These are phyloP conservation scores for Stichopus horrens DNA, from an alignment of 53 echinoderm and acorn worm species.

Conservation along the genomic window DNA sequence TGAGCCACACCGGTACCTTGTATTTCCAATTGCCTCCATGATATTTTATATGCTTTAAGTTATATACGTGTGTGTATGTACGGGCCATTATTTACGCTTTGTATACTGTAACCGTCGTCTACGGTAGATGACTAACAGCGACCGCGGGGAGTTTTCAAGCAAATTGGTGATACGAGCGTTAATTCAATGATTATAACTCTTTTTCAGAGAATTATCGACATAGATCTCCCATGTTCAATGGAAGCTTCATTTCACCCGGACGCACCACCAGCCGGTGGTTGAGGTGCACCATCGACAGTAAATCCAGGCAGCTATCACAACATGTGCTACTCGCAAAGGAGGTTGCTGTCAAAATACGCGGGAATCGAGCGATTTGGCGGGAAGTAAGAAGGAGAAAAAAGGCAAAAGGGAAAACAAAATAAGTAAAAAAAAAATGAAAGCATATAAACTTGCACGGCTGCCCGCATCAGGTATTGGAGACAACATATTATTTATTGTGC, in stretches of 20 bases:
- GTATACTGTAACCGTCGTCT: not conserved
- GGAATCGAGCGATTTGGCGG: constrained; percentile 8
- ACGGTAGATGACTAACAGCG: constrained; percentile 40
- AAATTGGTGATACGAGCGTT: constrained; percentile 45
- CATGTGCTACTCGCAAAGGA: constrained; percentile 28
- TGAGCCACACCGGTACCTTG: no score
- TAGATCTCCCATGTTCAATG: constrained; percentile 29
- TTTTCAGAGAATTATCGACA: constrained; percentile 39
- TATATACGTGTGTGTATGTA: no score
- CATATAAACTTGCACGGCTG: constrained; percentile 6
- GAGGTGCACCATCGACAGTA: constrained; percentile 32
- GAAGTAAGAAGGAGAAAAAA: not conserved
- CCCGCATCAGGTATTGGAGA: constrained; percentile 16
- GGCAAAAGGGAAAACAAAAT: not conserved
- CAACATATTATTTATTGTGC: not conserved
- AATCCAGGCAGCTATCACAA: constrained; percentile 42
- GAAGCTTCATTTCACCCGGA: constrained; percentile 38
- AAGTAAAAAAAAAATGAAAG: not conserved
- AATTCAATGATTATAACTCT: constrained; percentile 44
- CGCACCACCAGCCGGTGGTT: constrained; percentile 39
- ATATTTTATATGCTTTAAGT: no score
- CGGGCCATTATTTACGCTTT: no score
- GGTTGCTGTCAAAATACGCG: constrained; percentile 45
- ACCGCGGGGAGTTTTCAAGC: constrained; percentile 38
- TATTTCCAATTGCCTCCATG: no score